Conservation (phyloP, 1,140 invertebrate species). For the Pseudobourletiella spinata region DNA sequence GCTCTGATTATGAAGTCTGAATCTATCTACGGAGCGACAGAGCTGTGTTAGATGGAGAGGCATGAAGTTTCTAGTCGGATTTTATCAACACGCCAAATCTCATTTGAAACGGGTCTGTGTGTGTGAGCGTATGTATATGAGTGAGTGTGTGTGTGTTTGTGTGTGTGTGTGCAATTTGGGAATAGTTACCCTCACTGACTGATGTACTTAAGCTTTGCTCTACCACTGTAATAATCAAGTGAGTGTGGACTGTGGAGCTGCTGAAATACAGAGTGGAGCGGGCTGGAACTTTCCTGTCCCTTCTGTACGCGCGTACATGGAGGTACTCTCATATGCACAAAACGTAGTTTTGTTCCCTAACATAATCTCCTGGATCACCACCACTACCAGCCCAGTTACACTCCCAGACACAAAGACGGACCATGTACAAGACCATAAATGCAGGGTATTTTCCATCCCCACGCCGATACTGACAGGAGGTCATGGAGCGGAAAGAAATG, state of each 20-base stretch:
- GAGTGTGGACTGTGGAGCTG: background rate
- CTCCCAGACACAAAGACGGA: no score
- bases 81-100: constrained; percentile 36
- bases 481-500: no score
- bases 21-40: constrained; percentile 16
- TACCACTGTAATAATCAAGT: background rate
- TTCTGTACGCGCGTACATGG: no score
- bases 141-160: no score
- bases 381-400: no score
- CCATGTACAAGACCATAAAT: no score
- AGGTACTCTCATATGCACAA: background rate
- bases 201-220: background rate
- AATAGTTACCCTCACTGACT: constrained; percentile 33
- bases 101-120: constrained; percentile 35
- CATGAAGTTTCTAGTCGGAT: constrained; percentile 13
- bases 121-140: no score
- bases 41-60: no score
- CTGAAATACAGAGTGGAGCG: background rate
- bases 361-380: background rate
- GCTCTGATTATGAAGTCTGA: constrained; percentile 27
- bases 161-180: constrained; percentile 35
- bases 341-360: background rate
- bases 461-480: no score
- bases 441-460: no score
- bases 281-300: no score